These are phyloP conservation scores for Chamaea fasciata DNA, from an alignment of 2,113 vertebrate species.

Conservation along the genomic window DNA sequence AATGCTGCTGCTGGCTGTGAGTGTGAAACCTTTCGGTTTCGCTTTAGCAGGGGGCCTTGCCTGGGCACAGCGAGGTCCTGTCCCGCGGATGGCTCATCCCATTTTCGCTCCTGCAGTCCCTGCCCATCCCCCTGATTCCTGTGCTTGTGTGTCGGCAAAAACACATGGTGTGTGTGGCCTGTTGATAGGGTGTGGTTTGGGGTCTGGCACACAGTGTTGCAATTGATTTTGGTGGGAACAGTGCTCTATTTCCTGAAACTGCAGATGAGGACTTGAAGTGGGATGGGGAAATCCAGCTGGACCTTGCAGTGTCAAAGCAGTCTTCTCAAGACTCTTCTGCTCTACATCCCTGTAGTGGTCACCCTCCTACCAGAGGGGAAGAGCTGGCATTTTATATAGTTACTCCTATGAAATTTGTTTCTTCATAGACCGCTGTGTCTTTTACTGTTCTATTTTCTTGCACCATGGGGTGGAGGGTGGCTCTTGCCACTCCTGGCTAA, in stretches of 20 bases:
- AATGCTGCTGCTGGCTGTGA: not conserved
- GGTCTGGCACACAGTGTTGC: accelerated
- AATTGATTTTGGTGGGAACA: not conserved
- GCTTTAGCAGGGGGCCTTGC: not conserved
- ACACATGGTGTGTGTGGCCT: accelerated
- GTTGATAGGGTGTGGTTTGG: accelerated
- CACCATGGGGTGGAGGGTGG: not conserved
- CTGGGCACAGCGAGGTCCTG: not conserved
- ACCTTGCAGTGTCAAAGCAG: not conserved
- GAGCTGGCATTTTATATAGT: not conserved
- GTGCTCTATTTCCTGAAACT: not conserved
- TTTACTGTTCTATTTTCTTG: not conserved
- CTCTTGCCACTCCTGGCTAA: accelerated
- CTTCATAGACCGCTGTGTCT: accelerated
- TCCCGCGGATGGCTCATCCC: accelerated
- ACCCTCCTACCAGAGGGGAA: not conserved
- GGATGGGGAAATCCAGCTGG: not conserved
- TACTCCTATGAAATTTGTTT: not conserved
- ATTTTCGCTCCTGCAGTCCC: accelerated
- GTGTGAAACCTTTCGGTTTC: not conserved
- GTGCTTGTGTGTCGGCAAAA: accelerated
- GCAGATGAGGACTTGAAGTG: not conserved
- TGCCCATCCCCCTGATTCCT: not conserved
- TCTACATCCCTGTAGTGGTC: accelerated
- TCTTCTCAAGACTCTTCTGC: accelerated